A percentile compares a stretch with the other conserved stretches of the same genome.
These are phyloP conservation scores for Venturia canescens DNA, from an alignment of 1,140 invertebrate species.

Conservation along the genomic window DNA sequence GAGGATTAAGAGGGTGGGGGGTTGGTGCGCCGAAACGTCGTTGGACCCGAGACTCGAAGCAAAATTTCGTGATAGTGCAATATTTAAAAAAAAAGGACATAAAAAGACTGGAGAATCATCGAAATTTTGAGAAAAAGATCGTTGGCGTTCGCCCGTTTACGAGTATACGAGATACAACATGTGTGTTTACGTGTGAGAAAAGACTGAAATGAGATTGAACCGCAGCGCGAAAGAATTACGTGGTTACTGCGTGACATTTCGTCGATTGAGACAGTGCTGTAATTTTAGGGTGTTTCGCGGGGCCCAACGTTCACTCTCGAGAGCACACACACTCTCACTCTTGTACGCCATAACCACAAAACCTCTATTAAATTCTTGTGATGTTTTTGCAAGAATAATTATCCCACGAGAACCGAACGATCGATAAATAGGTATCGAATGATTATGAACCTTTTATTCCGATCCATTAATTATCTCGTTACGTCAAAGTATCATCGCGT, in stretches of 20 bases:
- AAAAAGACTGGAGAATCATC: not conserved
- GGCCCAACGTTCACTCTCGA: not conserved
- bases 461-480: conserved; percentile 13
- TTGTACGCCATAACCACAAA: conserved; percentile 10
- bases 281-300: not conserved
- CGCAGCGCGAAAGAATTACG: not conserved
- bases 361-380: not conserved
- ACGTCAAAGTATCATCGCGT: not conserved
- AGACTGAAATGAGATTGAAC: no score
- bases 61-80: not conserved
- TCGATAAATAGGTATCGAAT: not conserved
- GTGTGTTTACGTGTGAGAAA: no score
- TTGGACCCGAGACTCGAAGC: conserved; percentile 15
- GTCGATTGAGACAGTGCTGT: conserved; percentile 30
- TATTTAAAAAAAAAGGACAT: not conserved
- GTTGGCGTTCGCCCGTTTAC: no score
- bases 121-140: no score
- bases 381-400: no score
- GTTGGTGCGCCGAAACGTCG: conserved; percentile 36
- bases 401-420: not conserved
- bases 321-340: not conserved
- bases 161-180: no score
- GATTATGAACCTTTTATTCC: not conserved
- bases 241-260: conserved; percentile 31
- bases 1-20: conserved; percentile 2